Base-by-base conservation (phyloP, 2,888 invertebrate species). In the Xestia xanthographa region DNA sequence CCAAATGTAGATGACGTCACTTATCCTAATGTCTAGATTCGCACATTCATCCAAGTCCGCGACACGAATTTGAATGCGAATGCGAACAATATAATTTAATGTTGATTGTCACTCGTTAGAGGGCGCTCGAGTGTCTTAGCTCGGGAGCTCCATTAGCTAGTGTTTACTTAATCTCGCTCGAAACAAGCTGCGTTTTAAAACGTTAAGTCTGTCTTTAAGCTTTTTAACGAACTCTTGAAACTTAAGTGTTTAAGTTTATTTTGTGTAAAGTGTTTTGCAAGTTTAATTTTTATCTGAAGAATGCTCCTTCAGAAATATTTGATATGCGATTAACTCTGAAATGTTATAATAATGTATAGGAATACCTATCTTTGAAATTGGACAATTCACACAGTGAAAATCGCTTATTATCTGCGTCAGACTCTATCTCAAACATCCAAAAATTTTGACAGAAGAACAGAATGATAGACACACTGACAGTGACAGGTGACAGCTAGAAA, bases 81-180 rank as follows among this genome's bases (percentile, higher is more conserved):
- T 86, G 67, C 70, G 68, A 78, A 80, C 77, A 81, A 85, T 82
- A 83, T 71, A 79, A 74, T 77, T 68, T 72, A 77, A 85, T 77
- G 86, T 77, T 70, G 72, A 85, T 82, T 72, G 74, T 75, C 50
- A 69, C 62, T 75, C 62, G 70, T 82, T 78, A 67, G 75, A 66
- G 38, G 60, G 60, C 56, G 43, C 73, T 79, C n/a, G 29, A 67
- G 70, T 75, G n/a, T 66, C 81, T 82, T 53, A 75, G 66, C 75
- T 68, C 41, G 26, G 41, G 58, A 79, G 38, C 60, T 66, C 75
- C 77, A 82, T 79, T 86, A 75, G 72, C 72, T 79, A 67, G 65
- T 83, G 70, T 84, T 84, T 73, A 71, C 74, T 84, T 86, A 84
- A 86, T 85, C 87, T 75, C 17, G 43, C 70, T 77, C 62, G 34